A percentile compares a stretch with the other conserved stretches of the same genome.
phyloP scores from a whole-genome alignment of 1,140 invertebrate species.

The Listronotus bonariensis region DNA sequence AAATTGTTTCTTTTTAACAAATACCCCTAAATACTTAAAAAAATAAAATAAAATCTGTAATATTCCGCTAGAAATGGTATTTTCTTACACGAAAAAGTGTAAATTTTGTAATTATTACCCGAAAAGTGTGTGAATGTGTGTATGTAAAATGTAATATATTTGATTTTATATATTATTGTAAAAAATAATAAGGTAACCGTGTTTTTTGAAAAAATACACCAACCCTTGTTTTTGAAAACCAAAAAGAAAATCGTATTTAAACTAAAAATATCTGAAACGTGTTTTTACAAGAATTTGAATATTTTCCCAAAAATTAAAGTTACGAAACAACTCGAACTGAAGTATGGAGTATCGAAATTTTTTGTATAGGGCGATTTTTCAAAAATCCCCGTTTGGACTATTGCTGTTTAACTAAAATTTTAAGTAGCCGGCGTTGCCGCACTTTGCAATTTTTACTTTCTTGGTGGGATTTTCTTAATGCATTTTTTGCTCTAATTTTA shows the following conservation, averaged over 20 bases:
- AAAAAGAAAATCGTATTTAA: conserved; percentile 16
- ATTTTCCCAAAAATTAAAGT: conserved; percentile 42
- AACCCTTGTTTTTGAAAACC: conserved; percentile 37
- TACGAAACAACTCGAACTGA: conserved; percentile 45
- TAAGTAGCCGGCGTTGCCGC: conserved; percentile 38
- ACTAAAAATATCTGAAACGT: conserved; percentile 19
- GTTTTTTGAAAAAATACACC: conserved; percentile 39
- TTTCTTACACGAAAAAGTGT: conserved; percentile 31
- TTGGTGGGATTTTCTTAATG: conserved; percentile 34
- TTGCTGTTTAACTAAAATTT: conserved; percentile 50
- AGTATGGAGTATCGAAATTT: conserved; percentile 53
- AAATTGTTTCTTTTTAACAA: not conserved
- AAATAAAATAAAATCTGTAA: conserved; percentile 18
- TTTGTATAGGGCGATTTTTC: conserved; percentile 49
- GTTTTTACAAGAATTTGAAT: conserved; percentile 36
- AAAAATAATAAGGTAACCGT: conserved; percentile 43
- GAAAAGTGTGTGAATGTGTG: conserved; percentile 32
- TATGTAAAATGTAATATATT: conserved; percentile 39
- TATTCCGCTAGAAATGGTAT: conserved; percentile 17
- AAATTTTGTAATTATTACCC: conserved; percentile 27
- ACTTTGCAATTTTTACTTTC: conserved; percentile 13
- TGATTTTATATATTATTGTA: conserved; percentile 47
- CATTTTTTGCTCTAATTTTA: conserved; percentile 21
- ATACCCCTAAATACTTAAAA: not conserved
- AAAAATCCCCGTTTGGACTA: conserved; percentile 54